These are phyloP conservation scores for Echinometra lucunter DNA, from an alignment of 53 echinoderm and acorn worm species.

Conservation along the genomic window DNA sequence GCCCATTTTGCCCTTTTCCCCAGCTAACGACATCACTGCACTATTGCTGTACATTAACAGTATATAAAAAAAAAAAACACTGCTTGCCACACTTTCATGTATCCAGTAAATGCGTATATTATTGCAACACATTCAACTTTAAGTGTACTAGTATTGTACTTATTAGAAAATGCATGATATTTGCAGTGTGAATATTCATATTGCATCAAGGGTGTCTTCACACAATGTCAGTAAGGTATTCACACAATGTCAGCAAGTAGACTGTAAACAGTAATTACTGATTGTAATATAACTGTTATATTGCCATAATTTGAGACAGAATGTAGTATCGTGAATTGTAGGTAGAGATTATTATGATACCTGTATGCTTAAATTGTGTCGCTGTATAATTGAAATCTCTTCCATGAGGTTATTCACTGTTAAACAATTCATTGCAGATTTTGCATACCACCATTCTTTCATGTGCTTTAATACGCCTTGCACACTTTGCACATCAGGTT, in stretches of 20 bases:
- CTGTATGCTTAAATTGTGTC: background rate
- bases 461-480: too few species aligned
- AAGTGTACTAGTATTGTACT: background rate
- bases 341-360: too few species aligned
- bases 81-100: background rate
- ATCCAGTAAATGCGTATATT: background rate
- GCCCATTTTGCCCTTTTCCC: background rate
- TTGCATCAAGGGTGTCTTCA: background rate
- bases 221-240: too few species aligned
- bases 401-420: background rate
- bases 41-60: background rate
- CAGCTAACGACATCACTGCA: conserved; percentile 3
- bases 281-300: background rate
- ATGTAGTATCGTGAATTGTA: background rate
- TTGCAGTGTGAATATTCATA: background rate
- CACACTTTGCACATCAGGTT: too few species aligned
- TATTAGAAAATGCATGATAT: background rate
- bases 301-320: background rate
- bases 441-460: too few species aligned
- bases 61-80: background rate
- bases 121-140: background rate
- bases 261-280: too few species aligned
- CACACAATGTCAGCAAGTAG: background rate
- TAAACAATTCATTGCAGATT: background rate
- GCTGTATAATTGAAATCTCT: background rate